Evolutionary conservation across 2,797 vertebrate species (phyloP).

Genomic region (Pogonophryne albipinna): DNA sequence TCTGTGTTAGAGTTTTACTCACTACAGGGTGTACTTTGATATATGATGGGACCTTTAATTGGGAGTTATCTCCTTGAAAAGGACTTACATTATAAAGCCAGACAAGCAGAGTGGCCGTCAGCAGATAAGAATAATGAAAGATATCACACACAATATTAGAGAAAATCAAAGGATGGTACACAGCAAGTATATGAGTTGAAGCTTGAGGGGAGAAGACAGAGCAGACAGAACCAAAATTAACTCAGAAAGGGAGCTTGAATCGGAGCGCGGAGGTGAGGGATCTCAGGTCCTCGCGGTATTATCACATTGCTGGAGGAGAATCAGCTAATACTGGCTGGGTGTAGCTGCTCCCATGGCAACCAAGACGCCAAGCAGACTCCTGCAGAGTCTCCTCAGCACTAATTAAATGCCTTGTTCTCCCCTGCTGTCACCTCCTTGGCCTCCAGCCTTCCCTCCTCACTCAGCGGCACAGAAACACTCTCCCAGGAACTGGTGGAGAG

Average conservation of each 20-base stretch:
- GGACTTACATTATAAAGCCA: no score
- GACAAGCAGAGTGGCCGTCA: no score
- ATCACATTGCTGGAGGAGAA: slow-evolving; percentile 38
- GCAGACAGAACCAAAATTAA: neutral
- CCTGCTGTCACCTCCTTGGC: slow-evolving; percentile 58
- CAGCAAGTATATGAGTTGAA: neutral
- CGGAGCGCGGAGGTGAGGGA: slow-evolving; percentile 7
- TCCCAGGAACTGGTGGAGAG: slow-evolving; percentile 21
- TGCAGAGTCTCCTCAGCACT: slow-evolving; percentile 57
- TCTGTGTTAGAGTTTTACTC: no score
- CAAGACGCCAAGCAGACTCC: slow-evolving; percentile 49
- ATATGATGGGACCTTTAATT: no score
- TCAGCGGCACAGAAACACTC: slow-evolving; percentile 36
- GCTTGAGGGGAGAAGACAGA: neutral
- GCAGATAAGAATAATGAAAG: neutral
- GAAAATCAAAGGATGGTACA: neutral
- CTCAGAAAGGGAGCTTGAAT: slow-evolving; percentile 9
- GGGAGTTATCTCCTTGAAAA: no score
- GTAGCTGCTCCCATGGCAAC: slow-evolving; percentile 68
- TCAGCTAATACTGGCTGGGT: slow-evolving; percentile 49
- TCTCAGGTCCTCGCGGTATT: neutral
- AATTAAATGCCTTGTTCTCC: slow-evolving; percentile 65
- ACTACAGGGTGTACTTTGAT: no score
- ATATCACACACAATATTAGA: neutral
- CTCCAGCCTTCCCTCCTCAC: slow-evolving; percentile 55